Evolutionary conservation across 53 echinoderm and acorn worm genomes (phyloP).

Genomic region (Antedon mediterranea): DNA sequence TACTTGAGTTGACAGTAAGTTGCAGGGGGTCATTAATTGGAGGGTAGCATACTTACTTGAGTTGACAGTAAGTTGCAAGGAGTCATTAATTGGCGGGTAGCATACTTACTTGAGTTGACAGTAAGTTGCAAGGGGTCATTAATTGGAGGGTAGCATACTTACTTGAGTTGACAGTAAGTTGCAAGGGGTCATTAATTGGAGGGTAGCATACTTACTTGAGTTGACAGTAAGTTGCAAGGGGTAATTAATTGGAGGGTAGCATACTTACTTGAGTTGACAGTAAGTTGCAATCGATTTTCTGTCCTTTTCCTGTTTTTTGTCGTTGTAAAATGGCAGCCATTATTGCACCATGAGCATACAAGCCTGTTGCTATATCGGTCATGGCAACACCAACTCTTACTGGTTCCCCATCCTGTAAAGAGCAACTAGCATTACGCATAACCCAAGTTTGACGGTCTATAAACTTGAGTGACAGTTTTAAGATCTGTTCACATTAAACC

Average conservation of each 20-base stretch:
- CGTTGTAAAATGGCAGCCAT: slow-evolving; percentile 71
- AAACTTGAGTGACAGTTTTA: background rate
- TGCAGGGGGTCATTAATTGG: too few relatives aligned
- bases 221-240: slow-evolving; percentile 81
- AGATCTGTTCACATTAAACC: background rate
- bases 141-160: background rate
- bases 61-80: slow-evolving; percentile 77
- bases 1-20: slow-evolving; percentile 91
- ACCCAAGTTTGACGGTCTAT: background rate
- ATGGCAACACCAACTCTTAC: slow-evolving; percentile 78
- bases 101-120: slow-evolving; percentile 69
- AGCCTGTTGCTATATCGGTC: slow-evolving; percentile 82
- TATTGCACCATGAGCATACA: slow-evolving; percentile 81
- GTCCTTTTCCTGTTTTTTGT: slow-evolving; percentile 70
- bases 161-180: slow-evolving; percentile 94
- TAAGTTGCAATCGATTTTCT: slow-evolving; percentile 83
- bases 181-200: too few relatives aligned
- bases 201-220: slow-evolving; percentile 38
- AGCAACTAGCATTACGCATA: background rate
- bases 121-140: slow-evolving; percentile 73
- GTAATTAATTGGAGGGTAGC: too few relatives aligned
- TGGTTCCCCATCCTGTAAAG: slow-evolving; percentile 69
- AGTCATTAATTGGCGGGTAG: too few relatives aligned
- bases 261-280: slow-evolving; percentile 73
- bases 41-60: slow-evolving; percentile 29